Base-by-base conservation (phyloP, 2,888 invertebrate species). In the Leptinotarsa rubiginosa region DNA sequence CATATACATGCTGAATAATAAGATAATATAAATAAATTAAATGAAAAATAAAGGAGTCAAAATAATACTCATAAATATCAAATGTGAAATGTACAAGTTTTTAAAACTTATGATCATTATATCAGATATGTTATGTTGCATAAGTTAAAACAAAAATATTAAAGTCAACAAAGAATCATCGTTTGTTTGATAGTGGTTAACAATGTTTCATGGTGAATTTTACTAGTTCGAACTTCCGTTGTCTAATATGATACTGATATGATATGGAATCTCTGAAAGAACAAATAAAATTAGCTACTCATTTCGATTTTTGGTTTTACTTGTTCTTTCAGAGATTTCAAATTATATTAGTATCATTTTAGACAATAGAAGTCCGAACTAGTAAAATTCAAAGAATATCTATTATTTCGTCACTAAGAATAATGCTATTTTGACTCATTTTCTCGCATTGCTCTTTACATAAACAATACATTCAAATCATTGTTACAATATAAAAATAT, bases 61-160 rank as follows among this genome's bases (percentile, higher is more conserved):
- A 59, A 47, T 66, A 67, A 65, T 65, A 62, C 64, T 50, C 47
- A 65, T 65, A 66, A 71, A 56, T 71, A 70, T 25, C n/a, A 22
- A 56, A 56, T 56, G 56, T 7, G 5, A 54, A 70, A 70, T 49
- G 31, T 18, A 70, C 25, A 47, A 18, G 12, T 69, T 25, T 59
- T 18, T 2, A 59, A 59, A 69, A 69, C 25, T 16, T 1, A 68
- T 47, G 41, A 59, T 31, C 31, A 59, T 41, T 12, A 20, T 56
- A 18, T n/a, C 15, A 56, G 25, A 54, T 56, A 67, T 52, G 7
- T 12, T 13, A 15, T n/a, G 54, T 68, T 56, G n/a, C 54, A 41
- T 20, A 4, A 20, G 56, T 56, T 18, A 68, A 41, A 20, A 25
- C n/a, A 68, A 56, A 54, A 12, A 22, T 47, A 49, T 20, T 49